Evolutionary conservation across 2,888 invertebrate species (phyloP).

Genomic region (Macrosiphum euphorbiae): DNA sequence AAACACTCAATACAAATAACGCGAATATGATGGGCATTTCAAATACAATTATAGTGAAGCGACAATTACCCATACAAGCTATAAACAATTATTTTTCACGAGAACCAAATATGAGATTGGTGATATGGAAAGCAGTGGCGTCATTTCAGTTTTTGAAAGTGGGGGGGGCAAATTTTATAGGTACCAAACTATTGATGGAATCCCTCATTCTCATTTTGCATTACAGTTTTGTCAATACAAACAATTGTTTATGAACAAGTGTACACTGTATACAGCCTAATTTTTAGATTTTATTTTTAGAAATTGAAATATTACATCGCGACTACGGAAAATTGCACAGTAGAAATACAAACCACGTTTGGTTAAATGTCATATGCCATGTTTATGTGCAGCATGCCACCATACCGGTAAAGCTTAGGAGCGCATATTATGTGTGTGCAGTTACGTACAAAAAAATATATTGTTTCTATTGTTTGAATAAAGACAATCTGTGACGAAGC

Average conservation of each 20-base stretch:
- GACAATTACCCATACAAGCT: neutral
- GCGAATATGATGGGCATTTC: neutral
- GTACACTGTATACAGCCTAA: no score
- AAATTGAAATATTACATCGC: neutral
- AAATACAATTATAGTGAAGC: neutral
- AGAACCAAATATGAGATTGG: neutral
- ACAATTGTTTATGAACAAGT: neutral
- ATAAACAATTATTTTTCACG: neutral
- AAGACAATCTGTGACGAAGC: neutral
- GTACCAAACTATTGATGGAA: neutral
- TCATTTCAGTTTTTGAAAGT: no score
- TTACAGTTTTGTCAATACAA: neutral
- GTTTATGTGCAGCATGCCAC: neutral
- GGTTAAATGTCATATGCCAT: neutral
- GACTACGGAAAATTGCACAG: neutral
- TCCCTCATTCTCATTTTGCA: neutral
- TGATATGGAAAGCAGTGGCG: no score
- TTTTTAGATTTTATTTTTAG: neutral
- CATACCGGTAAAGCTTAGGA: neutral
- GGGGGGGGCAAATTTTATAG: no score
- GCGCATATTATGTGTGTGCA: neutral
- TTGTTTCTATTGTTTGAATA: neutral
- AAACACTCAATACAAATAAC: neutral
- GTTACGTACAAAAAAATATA: neutral
- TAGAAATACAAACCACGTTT: neutral